Conservation (phyloP, 2,888 invertebrate species). For the Cosmorhoe ocellata region DNA sequence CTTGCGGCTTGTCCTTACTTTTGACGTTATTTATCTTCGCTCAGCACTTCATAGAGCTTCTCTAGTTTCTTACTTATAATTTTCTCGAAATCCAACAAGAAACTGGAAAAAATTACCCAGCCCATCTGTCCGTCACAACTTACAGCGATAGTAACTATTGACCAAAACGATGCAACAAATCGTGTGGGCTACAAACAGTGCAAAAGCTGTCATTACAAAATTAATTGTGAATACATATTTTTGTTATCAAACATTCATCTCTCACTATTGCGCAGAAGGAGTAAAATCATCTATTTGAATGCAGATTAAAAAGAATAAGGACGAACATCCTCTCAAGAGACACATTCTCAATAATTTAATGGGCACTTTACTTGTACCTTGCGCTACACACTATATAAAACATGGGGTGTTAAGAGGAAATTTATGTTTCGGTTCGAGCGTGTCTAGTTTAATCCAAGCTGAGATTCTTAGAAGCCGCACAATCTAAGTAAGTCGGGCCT, state of each 20-base stretch:
- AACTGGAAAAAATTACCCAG: too few relatives aligned
- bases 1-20: constrained; percentile 23
- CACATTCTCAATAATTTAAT: constrained; percentile 35
- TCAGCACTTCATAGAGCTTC: constrained; percentile 7
- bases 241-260: too few relatives aligned
- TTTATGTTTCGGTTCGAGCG: constrained; percentile 67
- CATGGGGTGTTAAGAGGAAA: constrained; percentile 56
- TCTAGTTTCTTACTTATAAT: not conserved
- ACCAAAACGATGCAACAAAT: too few relatives aligned
- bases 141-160: too few relatives aligned
- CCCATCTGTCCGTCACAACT: too few relatives aligned
- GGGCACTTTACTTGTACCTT: constrained; percentile 32
- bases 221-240: too few relatives aligned
- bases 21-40: constrained; percentile 6
- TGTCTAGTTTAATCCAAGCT: constrained; percentile 68
- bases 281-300: constrained; percentile 21
- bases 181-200: too few relatives aligned
- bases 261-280: too few relatives aligned
- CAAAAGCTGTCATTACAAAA: too few relatives aligned
- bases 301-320: constrained; percentile 25
- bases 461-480: constrained; percentile 62
- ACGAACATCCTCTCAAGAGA: constrained; percentile 28
- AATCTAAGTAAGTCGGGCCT: constrained; percentile 67
- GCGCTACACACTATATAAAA: constrained; percentile 39
- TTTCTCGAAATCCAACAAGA: too few relatives aligned